Evolutionary conservation across 2,797 vertebrate species (phyloP).

Genomic region (Orientallactaga sibirica): DNA sequence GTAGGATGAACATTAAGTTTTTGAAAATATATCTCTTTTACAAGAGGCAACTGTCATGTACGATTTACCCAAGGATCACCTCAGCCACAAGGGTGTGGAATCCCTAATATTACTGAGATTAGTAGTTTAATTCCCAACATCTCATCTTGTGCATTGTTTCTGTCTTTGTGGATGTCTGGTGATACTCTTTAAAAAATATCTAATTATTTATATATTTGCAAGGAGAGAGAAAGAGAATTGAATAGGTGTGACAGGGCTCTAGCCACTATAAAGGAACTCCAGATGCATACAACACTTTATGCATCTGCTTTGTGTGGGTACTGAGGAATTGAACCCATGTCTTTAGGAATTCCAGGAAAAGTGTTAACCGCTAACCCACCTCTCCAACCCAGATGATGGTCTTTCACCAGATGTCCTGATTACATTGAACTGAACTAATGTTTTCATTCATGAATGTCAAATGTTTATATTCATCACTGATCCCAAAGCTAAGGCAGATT

Average conservation of each 20-base stretch:
- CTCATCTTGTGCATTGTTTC: background rate
- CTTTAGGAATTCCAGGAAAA: too few relatives aligned
- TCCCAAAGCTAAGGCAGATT: background rate
- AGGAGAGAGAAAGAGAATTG: too few relatives aligned
- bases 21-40: background rate
- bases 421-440: slow-evolving; percentile 14
- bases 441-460: background rate
- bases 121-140: background rate
- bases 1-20: background rate
- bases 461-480: background rate
- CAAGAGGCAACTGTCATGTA: background rate
- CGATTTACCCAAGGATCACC: background rate
- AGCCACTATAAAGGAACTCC: too few relatives aligned
- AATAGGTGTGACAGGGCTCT: too few relatives aligned
- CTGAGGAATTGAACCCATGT: too few relatives aligned
- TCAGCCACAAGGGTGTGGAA: background rate
- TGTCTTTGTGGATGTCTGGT: background rate
- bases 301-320: too few relatives aligned
- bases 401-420: background rate
- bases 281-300: too few relatives aligned
- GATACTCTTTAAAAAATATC: too few relatives aligned
- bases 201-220: too few relatives aligned
- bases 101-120: background rate
- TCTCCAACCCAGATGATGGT: background rate
- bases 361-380: too few relatives aligned